A percentile compares a stretch with the other conserved stretches of the same genome.
Conservation (phyloP, 2,888 invertebrate species). For the Beris chalybata region DNA sequence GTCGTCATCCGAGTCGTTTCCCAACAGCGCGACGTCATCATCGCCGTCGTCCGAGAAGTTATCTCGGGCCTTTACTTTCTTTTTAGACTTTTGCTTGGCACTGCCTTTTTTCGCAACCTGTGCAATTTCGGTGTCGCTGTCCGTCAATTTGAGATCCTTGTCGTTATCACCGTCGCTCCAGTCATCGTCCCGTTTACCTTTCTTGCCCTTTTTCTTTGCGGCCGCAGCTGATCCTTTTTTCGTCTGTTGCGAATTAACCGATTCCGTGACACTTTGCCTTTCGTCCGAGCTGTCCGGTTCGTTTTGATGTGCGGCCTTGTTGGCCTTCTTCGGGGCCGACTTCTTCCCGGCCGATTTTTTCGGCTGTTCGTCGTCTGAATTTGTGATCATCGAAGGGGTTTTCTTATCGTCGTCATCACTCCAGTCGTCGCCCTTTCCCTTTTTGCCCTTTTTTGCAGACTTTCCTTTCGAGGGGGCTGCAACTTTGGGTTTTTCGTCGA, state of each 20-base stretch:
- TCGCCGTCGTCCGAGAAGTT: conserved; percentile 47
- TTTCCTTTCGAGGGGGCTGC: conserved; percentile 50
- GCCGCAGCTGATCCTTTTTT: conserved; percentile 29
- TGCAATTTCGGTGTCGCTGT: conserved; percentile 34
- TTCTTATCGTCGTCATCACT: conserved; percentile 52
- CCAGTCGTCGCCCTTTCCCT: conserved; percentile 56
- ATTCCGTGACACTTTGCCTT: conserved; percentile 31
- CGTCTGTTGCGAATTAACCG: conserved; percentile 11
- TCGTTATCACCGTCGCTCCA: conserved; percentile 54
- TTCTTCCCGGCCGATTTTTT: conserved; percentile 39
- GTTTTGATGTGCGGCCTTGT: conserved; percentile 34
- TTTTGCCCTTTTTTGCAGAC: conserved; percentile 58
- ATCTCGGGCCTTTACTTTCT: conserved; percentile 52
- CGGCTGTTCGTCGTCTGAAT: conserved; percentile 55
- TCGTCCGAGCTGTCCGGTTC: conserved; percentile 39
- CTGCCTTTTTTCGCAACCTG: conserved; percentile 30
- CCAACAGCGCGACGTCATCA: conserved; percentile 43
- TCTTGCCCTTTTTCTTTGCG: conserved; percentile 56
- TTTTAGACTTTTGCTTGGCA: conserved; percentile 38
- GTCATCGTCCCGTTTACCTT: conserved; percentile 59
- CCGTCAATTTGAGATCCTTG: conserved; percentile 38
- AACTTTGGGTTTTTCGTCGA: conserved; percentile 55
- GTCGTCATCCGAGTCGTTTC: conserved; percentile 46
- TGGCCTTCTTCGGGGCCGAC: conserved; percentile 46
- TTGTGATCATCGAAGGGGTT: conserved; percentile 30